Evolutionary conservation across 2,888 invertebrate species (phyloP).

Genomic region (Synanthedon vespiformis): DNA sequence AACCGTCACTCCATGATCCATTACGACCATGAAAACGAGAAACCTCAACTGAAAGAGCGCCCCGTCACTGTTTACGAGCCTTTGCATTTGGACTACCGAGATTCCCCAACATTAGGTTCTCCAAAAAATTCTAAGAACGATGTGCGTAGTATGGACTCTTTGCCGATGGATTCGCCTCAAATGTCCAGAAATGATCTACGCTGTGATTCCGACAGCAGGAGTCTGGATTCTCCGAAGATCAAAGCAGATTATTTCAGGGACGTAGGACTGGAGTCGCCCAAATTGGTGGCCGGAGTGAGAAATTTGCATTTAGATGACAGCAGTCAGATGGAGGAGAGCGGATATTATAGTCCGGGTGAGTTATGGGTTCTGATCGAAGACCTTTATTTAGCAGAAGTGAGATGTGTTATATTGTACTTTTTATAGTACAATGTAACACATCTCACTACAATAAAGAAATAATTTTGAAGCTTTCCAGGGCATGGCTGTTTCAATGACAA

Average conservation of each 20-base stretch:
- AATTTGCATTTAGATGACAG: slow-evolving; percentile 57
- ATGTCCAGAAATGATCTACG: slow-evolving; percentile 50
- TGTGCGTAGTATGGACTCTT: slow-evolving; percentile 50
- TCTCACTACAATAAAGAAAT: too few species aligned
- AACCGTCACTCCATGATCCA: slow-evolving; percentile 67
- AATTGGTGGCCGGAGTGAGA: slow-evolving; percentile 49
- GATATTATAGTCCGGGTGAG: slow-evolving; percentile 61
- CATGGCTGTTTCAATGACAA: too few species aligned
- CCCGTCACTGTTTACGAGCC: slow-evolving; percentile 61
- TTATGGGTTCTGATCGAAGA: background rate
- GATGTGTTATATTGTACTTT: too few species aligned
- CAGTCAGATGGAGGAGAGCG: slow-evolving; percentile 64
- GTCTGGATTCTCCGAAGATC: slow-evolving; percentile 55
- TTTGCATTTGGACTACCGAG: slow-evolving; percentile 53
- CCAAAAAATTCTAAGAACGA: slow-evolving; percentile 57
- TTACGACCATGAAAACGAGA: slow-evolving; percentile 53
- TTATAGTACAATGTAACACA: too few species aligned
- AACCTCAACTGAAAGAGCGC: slow-evolving; percentile 52
- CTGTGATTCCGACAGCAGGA: slow-evolving; percentile 52
- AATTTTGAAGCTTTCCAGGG: background rate
- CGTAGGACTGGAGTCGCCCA: slow-evolving; percentile 49
- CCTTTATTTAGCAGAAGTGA: background rate
- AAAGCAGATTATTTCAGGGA: slow-evolving; percentile 55
- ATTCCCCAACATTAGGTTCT: slow-evolving; percentile 51
- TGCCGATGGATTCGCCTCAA: slow-evolving; percentile 57